Evolutionary conservation across 2,888 invertebrate genomes (phyloP).

Genomic region (Eilema griseolum): DNA sequence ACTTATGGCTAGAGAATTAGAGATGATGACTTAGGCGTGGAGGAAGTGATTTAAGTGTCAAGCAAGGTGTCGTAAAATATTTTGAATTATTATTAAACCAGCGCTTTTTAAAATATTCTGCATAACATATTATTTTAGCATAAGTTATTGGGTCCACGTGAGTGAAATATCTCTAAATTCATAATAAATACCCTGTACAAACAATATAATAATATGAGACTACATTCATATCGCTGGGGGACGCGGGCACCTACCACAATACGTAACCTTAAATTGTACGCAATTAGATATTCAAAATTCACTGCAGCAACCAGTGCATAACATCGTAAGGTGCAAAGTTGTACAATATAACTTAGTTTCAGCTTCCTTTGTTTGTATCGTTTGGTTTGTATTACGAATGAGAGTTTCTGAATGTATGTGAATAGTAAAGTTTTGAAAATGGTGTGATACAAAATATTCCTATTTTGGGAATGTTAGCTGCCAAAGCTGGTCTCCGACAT

Average conservation of each 20-base stretch:
- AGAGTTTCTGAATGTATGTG: conserved; percentile 56
- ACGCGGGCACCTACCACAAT: conserved; percentile 15
- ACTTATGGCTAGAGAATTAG: too few species aligned
- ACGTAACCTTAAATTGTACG: conserved; percentile 46
- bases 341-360: conserved; percentile 66
- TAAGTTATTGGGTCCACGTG: too few species aligned
- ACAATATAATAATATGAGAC: too few species aligned
- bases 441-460: conserved; percentile 40
- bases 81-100: too few species aligned
- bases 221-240: too few species aligned
- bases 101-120: too few species aligned
- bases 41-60: too few species aligned
- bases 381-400: conserved; percentile 60
- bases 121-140: too few species aligned
- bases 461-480: conserved; percentile 31
- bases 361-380: conserved; percentile 60
- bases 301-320: conserved; percentile 47
- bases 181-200: too few species aligned
- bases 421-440: conserved; percentile 53
- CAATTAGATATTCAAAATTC: conserved; percentile 55
- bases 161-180: too few species aligned
- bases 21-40: too few species aligned
- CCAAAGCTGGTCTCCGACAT: not conserved
- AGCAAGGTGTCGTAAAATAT: too few species aligned
- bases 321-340: conserved; percentile 61